Evolutionary conservation across 2,797 vertebrate species (phyloP).

Genomic region (Sebastes vulpes): DNA sequence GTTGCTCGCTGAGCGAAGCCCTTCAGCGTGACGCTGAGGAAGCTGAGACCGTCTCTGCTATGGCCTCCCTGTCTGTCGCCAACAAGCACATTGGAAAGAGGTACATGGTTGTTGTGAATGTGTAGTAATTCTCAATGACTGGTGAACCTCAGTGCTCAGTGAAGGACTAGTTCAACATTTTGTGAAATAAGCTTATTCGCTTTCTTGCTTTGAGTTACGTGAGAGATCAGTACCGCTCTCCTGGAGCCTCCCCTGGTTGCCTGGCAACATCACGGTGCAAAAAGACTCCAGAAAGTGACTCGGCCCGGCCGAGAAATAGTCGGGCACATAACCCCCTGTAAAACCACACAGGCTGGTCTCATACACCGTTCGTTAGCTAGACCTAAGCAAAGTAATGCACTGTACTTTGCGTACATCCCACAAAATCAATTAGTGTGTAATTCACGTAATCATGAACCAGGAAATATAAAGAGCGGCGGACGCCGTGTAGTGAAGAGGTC

Average conservation of each 20-base stretch:
- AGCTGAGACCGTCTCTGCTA: slow-evolving; percentile 95
- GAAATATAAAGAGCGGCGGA: too few relatives aligned
- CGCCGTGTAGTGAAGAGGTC: too few relatives aligned
- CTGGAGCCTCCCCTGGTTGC: not conserved
- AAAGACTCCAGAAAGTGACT: not conserved
- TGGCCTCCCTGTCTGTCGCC: slow-evolving; percentile 96
- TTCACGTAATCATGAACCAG: too few relatives aligned
- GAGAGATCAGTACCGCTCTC: not conserved
- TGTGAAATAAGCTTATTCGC: not conserved
- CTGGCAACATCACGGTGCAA: not conserved
- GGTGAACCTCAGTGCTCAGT: not conserved
- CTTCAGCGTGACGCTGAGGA: slow-evolving; percentile 93
- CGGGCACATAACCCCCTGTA: not conserved
- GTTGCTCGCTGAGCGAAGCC: slow-evolving; percentile 92
- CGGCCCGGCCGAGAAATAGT: too few relatives aligned
- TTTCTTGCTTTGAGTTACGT: not conserved
- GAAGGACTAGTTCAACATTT: not conserved
- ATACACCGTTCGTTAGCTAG: too few relatives aligned
- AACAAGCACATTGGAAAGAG: slow-evolving; percentile 92
- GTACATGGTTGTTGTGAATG: slow-evolving; percentile 67
- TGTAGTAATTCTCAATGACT: not conserved
- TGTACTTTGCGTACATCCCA: too few relatives aligned
- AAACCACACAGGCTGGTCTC: too few relatives aligned
- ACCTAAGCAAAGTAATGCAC: too few relatives aligned
- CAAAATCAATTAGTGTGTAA: too few relatives aligned